These are phyloP conservation scores for Amphipoea oculea DNA, from an alignment of 2,888 invertebrate genomes.

Conservation along the genomic window DNA sequence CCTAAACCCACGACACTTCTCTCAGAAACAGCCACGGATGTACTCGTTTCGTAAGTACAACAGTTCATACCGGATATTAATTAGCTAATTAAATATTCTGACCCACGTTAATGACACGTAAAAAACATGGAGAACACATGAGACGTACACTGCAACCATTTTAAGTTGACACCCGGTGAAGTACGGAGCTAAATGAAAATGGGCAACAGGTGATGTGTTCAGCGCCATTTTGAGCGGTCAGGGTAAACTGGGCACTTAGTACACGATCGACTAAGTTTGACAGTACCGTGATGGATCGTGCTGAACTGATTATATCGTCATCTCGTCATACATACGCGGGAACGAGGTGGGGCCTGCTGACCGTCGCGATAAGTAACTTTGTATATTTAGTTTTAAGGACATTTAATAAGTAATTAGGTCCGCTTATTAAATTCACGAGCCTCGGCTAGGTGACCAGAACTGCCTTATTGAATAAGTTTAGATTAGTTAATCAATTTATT, in stretches of 20 bases:
- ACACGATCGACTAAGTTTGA: constrained; percentile 76
- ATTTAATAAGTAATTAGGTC: constrained; percentile 13
- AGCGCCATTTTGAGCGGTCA: constrained; percentile 21
- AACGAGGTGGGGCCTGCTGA: constrained; percentile 32
- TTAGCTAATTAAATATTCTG: constrained; percentile 73
- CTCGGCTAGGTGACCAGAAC: no score
- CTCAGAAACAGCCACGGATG: constrained; percentile 48
- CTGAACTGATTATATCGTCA: constrained; percentile 74
- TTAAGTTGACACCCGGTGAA: neutral
- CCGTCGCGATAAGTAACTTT: constrained; percentile 10
- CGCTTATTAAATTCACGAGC: neutral
- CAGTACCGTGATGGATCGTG: constrained; percentile 81
- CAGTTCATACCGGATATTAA: constrained; percentile 67
- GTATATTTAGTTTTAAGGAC: constrained; percentile 27
- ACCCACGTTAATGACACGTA: constrained; percentile 71
- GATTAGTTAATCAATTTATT: no score
- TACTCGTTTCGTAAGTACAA: constrained; percentile 52
- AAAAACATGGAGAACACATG: constrained; percentile 70
- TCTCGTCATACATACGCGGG: constrained; percentile 62
- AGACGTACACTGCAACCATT: constrained; percentile 39
- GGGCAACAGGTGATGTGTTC: neutral
- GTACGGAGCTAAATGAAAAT: neutral
- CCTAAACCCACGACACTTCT: constrained; percentile 24
- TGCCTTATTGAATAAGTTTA: no score
- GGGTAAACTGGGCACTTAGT: constrained; percentile 57